These are phyloP conservation scores for Notolepis coatsorum DNA, from an alignment of 2,797 vertebrate genomes.

Conservation along the genomic window DNA sequence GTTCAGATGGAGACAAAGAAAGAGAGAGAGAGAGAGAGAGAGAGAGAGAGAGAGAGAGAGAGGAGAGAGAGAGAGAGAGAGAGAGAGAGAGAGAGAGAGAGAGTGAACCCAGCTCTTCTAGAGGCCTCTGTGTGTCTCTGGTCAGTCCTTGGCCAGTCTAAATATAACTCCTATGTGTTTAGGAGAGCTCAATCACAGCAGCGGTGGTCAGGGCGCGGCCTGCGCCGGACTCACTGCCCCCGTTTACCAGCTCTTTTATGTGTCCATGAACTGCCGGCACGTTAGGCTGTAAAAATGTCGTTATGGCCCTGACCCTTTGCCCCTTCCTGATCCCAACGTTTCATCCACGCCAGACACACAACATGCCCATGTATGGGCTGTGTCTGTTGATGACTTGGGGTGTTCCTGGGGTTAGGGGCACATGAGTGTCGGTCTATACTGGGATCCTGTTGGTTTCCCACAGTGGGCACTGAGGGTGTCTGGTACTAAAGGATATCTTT, in stretches of 20 bases:
- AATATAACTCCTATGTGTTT: slow-evolving; percentile 67
- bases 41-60: no score
- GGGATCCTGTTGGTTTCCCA: slow-evolving; percentile 1
- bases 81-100: neutral
- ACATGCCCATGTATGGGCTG: slow-evolving; percentile 11
- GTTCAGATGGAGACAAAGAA: no score
- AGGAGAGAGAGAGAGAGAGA: neutral
- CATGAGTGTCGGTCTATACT: slow-evolving; percentile 10
- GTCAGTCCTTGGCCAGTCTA: slow-evolving; percentile 54
- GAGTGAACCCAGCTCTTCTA: slow-evolving; percentile 36
- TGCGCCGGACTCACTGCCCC: slow-evolving; percentile 18
- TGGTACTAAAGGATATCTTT: no score
- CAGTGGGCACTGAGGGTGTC: neutral
- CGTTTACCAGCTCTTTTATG: slow-evolving; percentile 29
- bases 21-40: no score
- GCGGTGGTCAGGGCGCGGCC: slow-evolving; percentile 61
- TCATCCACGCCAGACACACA: neutral
- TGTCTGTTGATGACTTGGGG: slow-evolving; percentile 2
- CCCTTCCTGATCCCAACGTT: neutral
- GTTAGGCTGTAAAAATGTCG: slow-evolving; percentile 32
- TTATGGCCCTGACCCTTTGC: slow-evolving; percentile 21
- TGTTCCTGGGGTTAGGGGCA: slow-evolving; percentile 22
- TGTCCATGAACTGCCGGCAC: slow-evolving; percentile 24
- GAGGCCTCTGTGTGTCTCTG: slow-evolving; percentile 54
- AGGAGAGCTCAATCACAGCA: slow-evolving; percentile 61